Percentiles rank a stretch among this genome's conserved stretches.
Evolutionary conservation across 1,140 invertebrate genomes (phyloP).

Genomic region (Temnothorax nylanderi): DNA sequence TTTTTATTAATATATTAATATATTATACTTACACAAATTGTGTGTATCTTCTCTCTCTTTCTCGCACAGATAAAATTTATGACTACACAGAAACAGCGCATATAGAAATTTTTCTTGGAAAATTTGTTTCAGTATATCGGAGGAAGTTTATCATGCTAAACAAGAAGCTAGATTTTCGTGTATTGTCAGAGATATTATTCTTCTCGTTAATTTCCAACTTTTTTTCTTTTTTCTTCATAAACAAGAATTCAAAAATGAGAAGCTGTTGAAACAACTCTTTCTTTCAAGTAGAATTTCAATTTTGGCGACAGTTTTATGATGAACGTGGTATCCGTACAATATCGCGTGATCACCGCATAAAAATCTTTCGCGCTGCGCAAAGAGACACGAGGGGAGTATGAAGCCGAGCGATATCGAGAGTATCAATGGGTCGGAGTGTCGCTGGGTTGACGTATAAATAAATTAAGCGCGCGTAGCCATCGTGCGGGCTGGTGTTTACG

Average conservation of each 20-base stretch:
- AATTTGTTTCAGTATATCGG: background rate
- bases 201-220: background rate
- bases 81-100: background rate
- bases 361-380: constrained; percentile 13
- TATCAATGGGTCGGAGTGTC: constrained; percentile 56
- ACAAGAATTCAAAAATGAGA: background rate
- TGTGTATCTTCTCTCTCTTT: too few relatives aligned
- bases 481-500: constrained; percentile 30
- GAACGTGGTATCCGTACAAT: constrained; percentile 1
- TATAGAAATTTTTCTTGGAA: background rate
- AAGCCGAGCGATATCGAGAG: constrained; percentile 9
- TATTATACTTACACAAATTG: too few relatives aligned
- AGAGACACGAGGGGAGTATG: background rate
- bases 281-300: background rate
- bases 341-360: constrained; percentile 30
- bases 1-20: too few relatives aligned
- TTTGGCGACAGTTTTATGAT: background rate
- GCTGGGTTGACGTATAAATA: constrained; percentile 51
- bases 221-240: background rate
- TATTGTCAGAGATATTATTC: background rate
- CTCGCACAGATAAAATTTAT: background rate
- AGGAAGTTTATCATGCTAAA: background rate
- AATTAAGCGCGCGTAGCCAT: constrained; percentile 33
- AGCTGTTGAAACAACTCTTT: background rate
- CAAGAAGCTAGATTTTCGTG: background rate